A percentile compares a stretch with the other conserved stretches of the same genome.
Conservation (phyloP, 2,888 invertebrate genomes). For the Drosophila lutescens region DNA sequence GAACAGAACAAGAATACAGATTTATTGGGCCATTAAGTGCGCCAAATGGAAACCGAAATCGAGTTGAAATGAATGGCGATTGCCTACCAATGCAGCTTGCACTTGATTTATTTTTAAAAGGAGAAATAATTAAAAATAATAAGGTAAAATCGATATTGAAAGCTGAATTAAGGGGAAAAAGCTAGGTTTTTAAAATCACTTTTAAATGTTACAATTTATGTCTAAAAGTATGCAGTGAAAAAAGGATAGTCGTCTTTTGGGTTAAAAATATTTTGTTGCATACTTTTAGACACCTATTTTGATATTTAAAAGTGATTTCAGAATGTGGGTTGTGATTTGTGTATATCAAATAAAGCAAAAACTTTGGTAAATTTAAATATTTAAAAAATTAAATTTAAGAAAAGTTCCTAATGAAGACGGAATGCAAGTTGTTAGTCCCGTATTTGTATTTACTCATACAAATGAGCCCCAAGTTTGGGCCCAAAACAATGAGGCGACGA, state of each 20-base stretch:
- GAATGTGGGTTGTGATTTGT: too few species aligned
- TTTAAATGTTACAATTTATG: too few species aligned
- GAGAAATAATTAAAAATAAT: neutral
- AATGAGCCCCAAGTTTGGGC: conserved; percentile 18
- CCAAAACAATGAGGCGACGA: conserved; percentile 22
- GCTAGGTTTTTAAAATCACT: too few species aligned
- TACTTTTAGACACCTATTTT: too few species aligned
- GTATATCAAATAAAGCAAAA: too few species aligned
- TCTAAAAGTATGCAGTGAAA: too few species aligned
- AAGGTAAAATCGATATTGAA: too few species aligned
- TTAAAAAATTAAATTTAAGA: neutral
- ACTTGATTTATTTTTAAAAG: neutral
- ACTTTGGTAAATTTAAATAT: neutral
- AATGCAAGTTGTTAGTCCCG: conserved; percentile 3
- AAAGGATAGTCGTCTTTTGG: too few species aligned
- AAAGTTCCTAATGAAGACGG: conserved; percentile 14
- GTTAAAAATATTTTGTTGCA: too few species aligned
- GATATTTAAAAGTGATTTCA: too few species aligned
- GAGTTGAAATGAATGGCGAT: neutral
- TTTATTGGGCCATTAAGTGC: conserved; percentile 26
- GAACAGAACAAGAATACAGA: neutral
- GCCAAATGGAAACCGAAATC: conserved; percentile 15
- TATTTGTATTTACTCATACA: conserved; percentile 26
- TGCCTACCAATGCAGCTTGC: neutral
- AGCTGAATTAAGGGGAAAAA: too few species aligned